Conservation (phyloP, 1,140 invertebrate species). For the Saxidomus purpurata region DNA sequence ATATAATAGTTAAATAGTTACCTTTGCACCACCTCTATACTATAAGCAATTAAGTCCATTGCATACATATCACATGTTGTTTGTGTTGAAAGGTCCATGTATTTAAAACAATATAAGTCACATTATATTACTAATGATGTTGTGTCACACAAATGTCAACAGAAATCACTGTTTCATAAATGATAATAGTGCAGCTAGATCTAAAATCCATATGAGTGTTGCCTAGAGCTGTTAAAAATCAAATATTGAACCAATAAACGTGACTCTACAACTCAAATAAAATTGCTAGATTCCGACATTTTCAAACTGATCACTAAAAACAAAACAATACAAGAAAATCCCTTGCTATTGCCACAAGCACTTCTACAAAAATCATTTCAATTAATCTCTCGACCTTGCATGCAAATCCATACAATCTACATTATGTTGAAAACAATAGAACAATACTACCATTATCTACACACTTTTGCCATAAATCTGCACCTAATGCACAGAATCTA, state of each 20-base stretch:
- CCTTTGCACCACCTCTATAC: constrained; percentile 54
- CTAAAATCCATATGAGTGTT: constrained; percentile 1
- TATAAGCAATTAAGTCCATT: constrained; percentile 61
- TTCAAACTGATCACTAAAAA: too few species aligned
- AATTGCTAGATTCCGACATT: too few species aligned
- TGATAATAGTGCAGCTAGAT: not conserved
- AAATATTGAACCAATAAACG: not conserved
- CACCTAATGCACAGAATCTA: not conserved
- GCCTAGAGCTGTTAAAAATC: not conserved
- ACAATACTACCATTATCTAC: not conserved
- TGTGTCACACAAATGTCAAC: not conserved
- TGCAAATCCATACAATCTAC: too few species aligned
- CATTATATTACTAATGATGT: not conserved
- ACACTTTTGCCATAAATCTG: not conserved
- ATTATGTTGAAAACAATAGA: too few species aligned
- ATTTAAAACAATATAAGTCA: not conserved
- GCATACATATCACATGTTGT: constrained; percentile 50
- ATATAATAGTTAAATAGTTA: too few species aligned
- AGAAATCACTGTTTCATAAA: not conserved
- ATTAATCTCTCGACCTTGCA: too few species aligned
- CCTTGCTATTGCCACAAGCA: too few species aligned
- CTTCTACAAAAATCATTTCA: too few species aligned
- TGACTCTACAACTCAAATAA: not conserved
- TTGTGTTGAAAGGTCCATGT: not conserved
- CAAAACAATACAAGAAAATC: too few species aligned